phyloP scores from a whole-genome alignment of 2,113 vertebrate genomes.

The Zapus hudsonius region DNA sequence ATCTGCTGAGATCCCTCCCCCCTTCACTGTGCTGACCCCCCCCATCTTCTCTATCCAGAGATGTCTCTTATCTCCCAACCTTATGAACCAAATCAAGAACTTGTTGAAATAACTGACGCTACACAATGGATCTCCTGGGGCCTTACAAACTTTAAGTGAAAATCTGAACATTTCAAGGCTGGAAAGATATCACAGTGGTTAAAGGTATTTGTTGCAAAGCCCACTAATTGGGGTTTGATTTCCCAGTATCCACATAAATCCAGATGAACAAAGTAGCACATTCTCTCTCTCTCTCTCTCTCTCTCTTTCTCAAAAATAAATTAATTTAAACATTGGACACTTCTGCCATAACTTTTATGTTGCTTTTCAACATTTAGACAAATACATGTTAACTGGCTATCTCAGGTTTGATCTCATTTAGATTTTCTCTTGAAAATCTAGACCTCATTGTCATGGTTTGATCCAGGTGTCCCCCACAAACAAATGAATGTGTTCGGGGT shows the following conservation, averaged over 20 bases:
- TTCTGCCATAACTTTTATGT: background rate
- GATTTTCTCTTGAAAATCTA: background rate
- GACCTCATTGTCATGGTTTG: too few species aligned
- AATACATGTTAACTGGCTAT: background rate
- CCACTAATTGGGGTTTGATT: too few species aligned
- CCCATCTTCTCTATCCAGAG: background rate
- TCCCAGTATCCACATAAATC: too few species aligned
- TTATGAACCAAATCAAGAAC: background rate
- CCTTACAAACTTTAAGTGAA: constrained; percentile 32
- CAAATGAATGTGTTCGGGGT: too few species aligned
- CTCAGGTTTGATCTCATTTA: background rate
- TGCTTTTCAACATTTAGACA: background rate
- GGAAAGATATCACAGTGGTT: too few species aligned
- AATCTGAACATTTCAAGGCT: background rate
- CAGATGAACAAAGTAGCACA: too few species aligned
- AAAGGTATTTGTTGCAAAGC: too few species aligned
- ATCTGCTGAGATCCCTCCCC: background rate
- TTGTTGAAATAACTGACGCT: constrained; percentile 38
- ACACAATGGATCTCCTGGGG: background rate
- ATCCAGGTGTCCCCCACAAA: too few species aligned
- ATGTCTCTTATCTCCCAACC: background rate
- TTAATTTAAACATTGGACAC: background rate
- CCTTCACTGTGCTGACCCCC: background rate
- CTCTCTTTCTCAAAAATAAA: background rate
- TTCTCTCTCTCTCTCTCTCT: background rate